Evolutionary conservation across 2,113 vertebrate species (phyloP).

Genomic region (Cyphomyrus discorhynchus): DNA sequence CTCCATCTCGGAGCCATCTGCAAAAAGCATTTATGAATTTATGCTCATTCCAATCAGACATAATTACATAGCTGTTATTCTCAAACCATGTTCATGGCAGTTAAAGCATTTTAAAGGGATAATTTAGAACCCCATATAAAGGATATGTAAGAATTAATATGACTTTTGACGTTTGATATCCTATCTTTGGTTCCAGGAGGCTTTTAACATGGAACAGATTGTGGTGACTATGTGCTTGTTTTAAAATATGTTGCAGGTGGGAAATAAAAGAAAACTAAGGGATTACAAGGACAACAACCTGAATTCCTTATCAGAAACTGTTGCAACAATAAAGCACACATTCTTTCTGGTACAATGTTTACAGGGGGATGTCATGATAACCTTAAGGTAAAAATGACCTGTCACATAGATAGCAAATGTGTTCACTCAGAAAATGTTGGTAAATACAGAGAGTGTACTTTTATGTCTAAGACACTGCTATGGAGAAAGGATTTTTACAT

Average conservation of each 20-base stretch:
- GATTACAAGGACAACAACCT: not conserved
- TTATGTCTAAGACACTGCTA: not conserved
- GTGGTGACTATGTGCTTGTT: not conserved
- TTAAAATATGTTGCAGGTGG: not conserved
- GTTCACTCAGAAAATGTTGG: not conserved
- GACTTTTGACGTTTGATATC: not conserved
- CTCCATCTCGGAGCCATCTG: not conserved
- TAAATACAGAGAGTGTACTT: not conserved
- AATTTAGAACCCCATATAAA: not conserved
- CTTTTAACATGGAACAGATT: not conserved
- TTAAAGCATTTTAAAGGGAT: not conserved
- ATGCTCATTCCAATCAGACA: not conserved
- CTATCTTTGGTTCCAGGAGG: not conserved
- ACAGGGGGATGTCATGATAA: not conserved
- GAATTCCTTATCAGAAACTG: not conserved
- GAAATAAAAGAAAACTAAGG: not conserved
- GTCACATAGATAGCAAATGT: constrained; percentile 1
- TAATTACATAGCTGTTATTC: not conserved
- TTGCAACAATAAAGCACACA: not conserved
- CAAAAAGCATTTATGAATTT: not conserved
- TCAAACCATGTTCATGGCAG: not conserved
- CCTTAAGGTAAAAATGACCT: constrained; percentile 6
- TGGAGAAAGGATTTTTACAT: not conserved
- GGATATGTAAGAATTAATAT: not conserved
- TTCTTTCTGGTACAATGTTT: not conserved